Conservation (phyloP, 2,113 vertebrate genomes). For the Brachyhypopomus gauderio region DNA sequence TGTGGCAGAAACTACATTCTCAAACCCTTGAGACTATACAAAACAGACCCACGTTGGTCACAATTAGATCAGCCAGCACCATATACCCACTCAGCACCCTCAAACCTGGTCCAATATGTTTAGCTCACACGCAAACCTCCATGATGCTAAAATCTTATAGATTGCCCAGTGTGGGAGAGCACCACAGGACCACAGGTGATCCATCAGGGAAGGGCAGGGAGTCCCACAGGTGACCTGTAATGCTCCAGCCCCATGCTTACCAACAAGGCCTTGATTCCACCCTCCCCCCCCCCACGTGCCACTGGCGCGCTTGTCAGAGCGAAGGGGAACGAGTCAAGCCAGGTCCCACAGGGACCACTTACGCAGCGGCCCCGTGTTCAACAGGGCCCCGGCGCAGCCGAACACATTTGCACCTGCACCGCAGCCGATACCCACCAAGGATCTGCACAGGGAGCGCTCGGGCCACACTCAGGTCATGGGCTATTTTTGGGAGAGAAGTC, state of each 20-base stretch:
- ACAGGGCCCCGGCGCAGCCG: background rate
- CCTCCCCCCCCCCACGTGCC: background rate
- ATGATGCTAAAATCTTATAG: slow-evolving; percentile 54
- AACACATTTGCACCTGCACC: background rate
- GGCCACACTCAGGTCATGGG: background rate
- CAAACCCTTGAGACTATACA: background rate
- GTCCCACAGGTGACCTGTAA: slow-evolving; percentile 59
- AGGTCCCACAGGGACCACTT: slow-evolving; percentile 54
- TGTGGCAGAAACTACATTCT: background rate
- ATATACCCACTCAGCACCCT: background rate
- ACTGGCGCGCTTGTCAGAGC: slow-evolving; percentile 12
- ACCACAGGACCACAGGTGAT: slow-evolving; percentile 45
- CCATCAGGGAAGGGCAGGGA: slow-evolving; percentile 67
- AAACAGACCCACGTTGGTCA: background rate
- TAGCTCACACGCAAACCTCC: slow-evolving; percentile 42
- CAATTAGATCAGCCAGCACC: background rate
- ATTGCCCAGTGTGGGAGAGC: slow-evolving; percentile 26
- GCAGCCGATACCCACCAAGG: slow-evolving; percentile 1
- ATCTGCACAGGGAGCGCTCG: background rate
- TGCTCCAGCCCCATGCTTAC: slow-evolving; percentile 28
- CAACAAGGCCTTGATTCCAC: slow-evolving; percentile 7
- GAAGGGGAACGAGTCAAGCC: slow-evolving; percentile 15
- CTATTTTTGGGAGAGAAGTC: background rate
- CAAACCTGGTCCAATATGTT: background rate
- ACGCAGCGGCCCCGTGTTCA: slow-evolving; percentile 34